Conservation (phyloP, 1,140 invertebrate genomes). For the Anadara kagoshimensis region DNA sequence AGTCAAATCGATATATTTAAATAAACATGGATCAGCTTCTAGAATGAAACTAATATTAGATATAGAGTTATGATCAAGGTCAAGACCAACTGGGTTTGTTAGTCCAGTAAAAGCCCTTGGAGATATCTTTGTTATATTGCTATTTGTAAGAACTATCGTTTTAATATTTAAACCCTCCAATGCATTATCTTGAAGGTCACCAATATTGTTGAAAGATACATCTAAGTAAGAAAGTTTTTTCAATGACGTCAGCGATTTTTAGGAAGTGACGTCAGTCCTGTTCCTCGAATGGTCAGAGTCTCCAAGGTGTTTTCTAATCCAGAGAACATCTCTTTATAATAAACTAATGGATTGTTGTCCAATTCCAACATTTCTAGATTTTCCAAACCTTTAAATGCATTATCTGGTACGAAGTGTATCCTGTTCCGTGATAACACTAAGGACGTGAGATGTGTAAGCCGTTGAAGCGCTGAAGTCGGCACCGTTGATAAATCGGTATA, state of each 20-base stretch:
- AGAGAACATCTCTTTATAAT: constrained; percentile 28
- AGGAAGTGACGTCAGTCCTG: constrained; percentile 27
- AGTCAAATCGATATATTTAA: constrained; percentile 37
- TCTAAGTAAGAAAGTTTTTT: constrained; percentile 34
- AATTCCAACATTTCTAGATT: constrained; percentile 36
- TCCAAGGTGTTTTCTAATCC: constrained; percentile 34
- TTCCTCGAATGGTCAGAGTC: constrained; percentile 31
- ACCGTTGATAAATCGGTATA: constrained; percentile 29
- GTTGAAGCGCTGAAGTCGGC: constrained; percentile 17
- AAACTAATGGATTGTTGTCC: constrained; percentile 33
- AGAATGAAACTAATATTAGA: constrained; percentile 36
- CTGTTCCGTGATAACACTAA: constrained; percentile 36
- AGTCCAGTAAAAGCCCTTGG: constrained; percentile 27
- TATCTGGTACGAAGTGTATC: constrained; percentile 19
- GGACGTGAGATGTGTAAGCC: constrained; percentile 20
- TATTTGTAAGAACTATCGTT: constrained; percentile 33
- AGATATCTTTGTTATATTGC: constrained; percentile 24
- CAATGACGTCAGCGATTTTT: constrained; percentile 14
- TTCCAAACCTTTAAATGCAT: constrained; percentile 29
- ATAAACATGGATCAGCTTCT: constrained; percentile 27
- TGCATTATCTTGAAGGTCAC: neutral
- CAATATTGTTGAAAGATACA: constrained; percentile 34
- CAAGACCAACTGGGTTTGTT: constrained; percentile 27
- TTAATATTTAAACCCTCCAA: constrained; percentile 13
- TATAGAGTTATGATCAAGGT: constrained; percentile 38